Evolutionary conservation across 1,140 invertebrate genomes (phyloP), one percentile per base, ranked within the genome.

Genomic region (Varroa destructor): DNA sequence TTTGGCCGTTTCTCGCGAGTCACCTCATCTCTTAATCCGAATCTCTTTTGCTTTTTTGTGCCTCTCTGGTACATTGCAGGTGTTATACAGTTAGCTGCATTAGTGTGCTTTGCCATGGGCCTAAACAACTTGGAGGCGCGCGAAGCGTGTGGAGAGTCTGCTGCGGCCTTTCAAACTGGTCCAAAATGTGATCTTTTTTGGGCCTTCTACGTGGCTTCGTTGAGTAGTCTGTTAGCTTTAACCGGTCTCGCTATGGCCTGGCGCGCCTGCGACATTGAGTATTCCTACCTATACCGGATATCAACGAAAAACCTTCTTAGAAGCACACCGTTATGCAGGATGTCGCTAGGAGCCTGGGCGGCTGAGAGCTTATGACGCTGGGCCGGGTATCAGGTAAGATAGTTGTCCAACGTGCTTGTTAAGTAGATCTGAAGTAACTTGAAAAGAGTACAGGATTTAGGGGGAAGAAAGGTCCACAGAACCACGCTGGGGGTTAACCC

Each of bases 251-350:
- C 40, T n/a, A 43, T 67, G 61, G 40, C 61, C 61, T 67, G 61
- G 61, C 46, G 61, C 12, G 61, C 61, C 36, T 67, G 61, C 46
- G 61, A 67, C 61, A 67, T 67, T 37, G 61, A 67, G 61, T 67
- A 67, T 37, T 40, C 61, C 37, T 67, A 67, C 61, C 61, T 67
- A 12, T 67, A 67, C 61, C 61, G 61, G 61, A 67, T 67, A 67
- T 67, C 61, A 67, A 67, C 61, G 46, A 67, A 67, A 67, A 67
- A 67, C 61, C 61, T 67, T 67, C 61, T 67, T 43, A 67, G 61
- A 37, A 40, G 12, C 46, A 5, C 46, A 5, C 46, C 46, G 46
- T 51, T 8, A 3, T 40, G 40, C 61, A 67, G 61, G 61, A 67
- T 46, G 61, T 67, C 61, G 61, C 40, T 67, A 67, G 40, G 61